These are phyloP conservation scores for Dryobates pubescens DNA, from an alignment of 2,797 vertebrate genomes.

Conservation along the genomic window DNA sequence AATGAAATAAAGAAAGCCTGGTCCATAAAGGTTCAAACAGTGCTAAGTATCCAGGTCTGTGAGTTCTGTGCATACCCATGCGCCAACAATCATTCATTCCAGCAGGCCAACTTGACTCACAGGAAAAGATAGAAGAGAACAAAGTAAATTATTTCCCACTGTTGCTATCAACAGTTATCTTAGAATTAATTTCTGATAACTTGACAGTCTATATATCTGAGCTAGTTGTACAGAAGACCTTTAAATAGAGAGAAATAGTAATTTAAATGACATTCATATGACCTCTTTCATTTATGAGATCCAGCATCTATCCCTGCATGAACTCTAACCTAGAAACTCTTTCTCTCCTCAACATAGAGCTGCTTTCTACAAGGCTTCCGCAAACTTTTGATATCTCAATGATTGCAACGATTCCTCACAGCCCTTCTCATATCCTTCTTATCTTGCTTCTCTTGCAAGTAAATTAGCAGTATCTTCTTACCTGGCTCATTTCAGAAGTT, in stretches of 20 bases:
- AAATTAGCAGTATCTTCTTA: not conserved
- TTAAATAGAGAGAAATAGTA: not conserved
- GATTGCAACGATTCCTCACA: not conserved
- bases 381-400: not conserved
- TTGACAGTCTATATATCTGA: not conserved
- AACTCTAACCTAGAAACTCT: not conserved
- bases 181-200: not conserved
- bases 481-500: not conserved
- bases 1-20: not conserved
- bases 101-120: not conserved
- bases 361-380: not conserved
- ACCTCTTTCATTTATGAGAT: not conserved
- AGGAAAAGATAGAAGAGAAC: not conserved
- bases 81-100: accelerated
- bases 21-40: not conserved
- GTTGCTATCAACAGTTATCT: not conserved
- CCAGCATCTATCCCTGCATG: not conserved
- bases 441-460: not conserved
- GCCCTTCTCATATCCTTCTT: not conserved
- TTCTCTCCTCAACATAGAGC: not conserved
- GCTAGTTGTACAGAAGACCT: not conserved
- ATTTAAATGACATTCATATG: not conserved
- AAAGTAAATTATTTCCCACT: not conserved
- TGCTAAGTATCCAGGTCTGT: not conserved
- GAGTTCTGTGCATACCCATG: not conserved